Evolutionary conservation across 2,888 invertebrate genomes (phyloP).

Genomic region (Cantharis rustica): DNA sequence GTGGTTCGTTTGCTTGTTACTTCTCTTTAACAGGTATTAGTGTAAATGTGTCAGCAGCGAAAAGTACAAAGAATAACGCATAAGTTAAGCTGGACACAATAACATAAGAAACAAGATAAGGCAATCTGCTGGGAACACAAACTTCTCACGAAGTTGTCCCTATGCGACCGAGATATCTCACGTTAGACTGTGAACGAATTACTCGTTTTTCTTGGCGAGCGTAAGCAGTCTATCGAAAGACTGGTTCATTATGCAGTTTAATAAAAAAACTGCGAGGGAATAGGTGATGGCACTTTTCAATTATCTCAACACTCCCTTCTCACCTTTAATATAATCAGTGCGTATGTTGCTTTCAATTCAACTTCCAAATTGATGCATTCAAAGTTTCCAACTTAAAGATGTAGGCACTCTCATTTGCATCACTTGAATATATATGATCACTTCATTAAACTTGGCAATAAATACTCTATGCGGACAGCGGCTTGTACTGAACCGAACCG

Average conservation of each 20-base stretch:
- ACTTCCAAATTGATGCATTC: constrained; percentile 15
- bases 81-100: constrained; percentile 44
- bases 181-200: constrained; percentile 13
- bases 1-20: constrained; percentile 32
- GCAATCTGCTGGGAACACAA: constrained; percentile 45
- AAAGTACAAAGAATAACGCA: constrained; percentile 45
- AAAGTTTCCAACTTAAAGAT: constrained; percentile 16
- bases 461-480: constrained; percentile 36
- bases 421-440: constrained; percentile 39
- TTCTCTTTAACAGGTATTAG: constrained; percentile 39
- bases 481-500: constrained; percentile 31
- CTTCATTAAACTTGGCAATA: constrained; percentile 40
- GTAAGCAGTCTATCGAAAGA: constrained; percentile 36
- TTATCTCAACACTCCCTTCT: constrained; percentile 23
- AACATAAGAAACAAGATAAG: constrained; percentile 50
- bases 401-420: constrained; percentile 32
- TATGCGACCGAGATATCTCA: constrained; percentile 26
- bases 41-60: constrained; percentile 46
- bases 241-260: constrained; percentile 44
- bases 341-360: constrained; percentile 14
- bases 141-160: constrained; percentile 46
- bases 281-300: constrained; percentile 32
- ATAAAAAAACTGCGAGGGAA: constrained; percentile 38
- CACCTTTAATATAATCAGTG: constrained; percentile 21
- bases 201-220: constrained; percentile 23